Conservation (phyloP, 2,113 vertebrate species). For the Carassius gibelio region DNA sequence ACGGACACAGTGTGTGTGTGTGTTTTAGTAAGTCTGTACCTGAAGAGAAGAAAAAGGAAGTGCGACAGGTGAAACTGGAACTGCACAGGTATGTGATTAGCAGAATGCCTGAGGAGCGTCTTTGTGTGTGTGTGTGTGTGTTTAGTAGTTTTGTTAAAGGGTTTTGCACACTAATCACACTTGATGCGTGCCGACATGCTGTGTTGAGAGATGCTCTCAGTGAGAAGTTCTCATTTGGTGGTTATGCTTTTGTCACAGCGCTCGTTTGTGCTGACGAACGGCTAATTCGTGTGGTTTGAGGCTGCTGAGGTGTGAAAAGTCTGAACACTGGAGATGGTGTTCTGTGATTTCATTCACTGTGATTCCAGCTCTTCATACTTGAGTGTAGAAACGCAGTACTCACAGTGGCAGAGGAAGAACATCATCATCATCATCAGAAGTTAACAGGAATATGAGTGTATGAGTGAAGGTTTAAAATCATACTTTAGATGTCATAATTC, state of each 20-base stretch:
- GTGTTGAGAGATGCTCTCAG: constrained; percentile 1
- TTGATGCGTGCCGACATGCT: background rate
- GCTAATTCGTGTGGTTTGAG: background rate
- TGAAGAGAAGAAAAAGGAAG: constrained; percentile 10
- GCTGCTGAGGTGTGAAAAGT: background rate
- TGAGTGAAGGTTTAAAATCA: background rate
- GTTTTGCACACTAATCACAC: background rate
- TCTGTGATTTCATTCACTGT: background rate
- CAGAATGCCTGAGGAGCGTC: background rate
- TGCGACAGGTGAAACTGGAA: constrained; percentile 1
- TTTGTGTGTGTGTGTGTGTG: background rate
- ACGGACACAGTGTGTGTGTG: background rate
- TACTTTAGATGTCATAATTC: background rate
- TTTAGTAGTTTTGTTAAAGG: background rate
- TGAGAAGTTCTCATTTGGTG: background rate
- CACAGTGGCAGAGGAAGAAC: background rate
- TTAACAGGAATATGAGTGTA: background rate
- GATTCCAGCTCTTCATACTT: no score
- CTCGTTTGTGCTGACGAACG: background rate
- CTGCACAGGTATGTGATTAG: constrained; percentile 30
- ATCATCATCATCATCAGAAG: no score
- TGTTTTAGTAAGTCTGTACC: background rate
- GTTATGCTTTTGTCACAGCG: background rate
- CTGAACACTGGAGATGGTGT: background rate
- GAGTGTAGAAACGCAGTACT: no score